These are phyloP conservation scores for Lutjanus erythropterus DNA, from an alignment of 2,113 vertebrate species.

Conservation along the genomic window DNA sequence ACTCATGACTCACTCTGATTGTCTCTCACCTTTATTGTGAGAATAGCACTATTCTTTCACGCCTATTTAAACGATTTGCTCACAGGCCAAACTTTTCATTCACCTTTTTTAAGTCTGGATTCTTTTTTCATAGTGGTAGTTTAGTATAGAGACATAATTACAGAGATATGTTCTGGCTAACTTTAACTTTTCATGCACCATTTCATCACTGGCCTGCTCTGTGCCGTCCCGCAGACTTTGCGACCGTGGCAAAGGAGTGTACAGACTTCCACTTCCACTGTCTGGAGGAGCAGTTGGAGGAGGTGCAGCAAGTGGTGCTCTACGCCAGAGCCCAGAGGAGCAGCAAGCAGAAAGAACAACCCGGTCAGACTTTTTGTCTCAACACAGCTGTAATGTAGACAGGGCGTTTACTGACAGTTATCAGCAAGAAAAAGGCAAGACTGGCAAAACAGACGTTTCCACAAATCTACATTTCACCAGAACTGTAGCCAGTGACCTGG, in stretches of 20 bases:
- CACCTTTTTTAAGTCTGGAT: not conserved
- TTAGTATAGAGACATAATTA: not conserved
- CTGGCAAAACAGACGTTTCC: not conserved
- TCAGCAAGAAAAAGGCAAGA: not conserved
- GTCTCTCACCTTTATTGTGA: not conserved
- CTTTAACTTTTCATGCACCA: not conserved
- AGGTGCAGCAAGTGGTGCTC: slow-evolving; percentile 96
- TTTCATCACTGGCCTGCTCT: not conserved
- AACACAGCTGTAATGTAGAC: not conserved
- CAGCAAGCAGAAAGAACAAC: slow-evolving; percentile 89
- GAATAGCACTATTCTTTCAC: not conserved
- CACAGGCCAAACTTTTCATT: not conserved
- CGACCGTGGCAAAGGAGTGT: slow-evolving; percentile 95
- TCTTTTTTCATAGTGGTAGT: not conserved
- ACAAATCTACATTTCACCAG: not conserved
- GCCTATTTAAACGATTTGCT: not conserved
- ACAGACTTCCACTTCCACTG: slow-evolving; percentile 96
- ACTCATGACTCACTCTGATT: slow-evolving; percentile 10
- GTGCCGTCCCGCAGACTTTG: slow-evolving; percentile 88
- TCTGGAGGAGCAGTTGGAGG: slow-evolving; percentile 93
- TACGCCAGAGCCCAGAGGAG: slow-evolving; percentile 92
- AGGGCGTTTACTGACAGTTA: not conserved
- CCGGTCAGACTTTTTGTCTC: slow-evolving; percentile 79
- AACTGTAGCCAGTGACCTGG: not conserved
- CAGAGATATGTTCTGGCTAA: not conserved